Evolutionary conservation across 2,113 vertebrate species (phyloP), one percentile per base, ranked within the genome.

Genomic region (Dermatemys mawii): DNA sequence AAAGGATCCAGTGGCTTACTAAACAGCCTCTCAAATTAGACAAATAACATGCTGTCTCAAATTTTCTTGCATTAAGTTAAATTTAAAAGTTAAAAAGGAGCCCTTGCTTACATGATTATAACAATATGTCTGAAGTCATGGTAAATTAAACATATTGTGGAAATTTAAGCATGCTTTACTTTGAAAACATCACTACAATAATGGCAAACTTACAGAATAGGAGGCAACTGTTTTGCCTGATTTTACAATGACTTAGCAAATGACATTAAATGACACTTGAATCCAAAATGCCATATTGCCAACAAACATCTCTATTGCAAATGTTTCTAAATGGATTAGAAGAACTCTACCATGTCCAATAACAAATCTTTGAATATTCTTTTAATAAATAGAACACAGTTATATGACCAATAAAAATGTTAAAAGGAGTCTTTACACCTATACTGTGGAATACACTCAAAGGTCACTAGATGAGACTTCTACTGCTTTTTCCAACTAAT

Each of bases 281-380:
- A 88, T 91, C 80, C 93, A 87, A 95, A 84, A 94, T 86, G 84
- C 81, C 91, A 90, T 93, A 95, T 85, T 89, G 90, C 87, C 93
- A 84, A 13, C 53, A 94, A 96, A 96, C 63, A 94, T 89, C 93
- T 89, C 90, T 79, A 53, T 48, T 85, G 90, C 46, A 78, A 96
- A 86, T 86, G 44, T 87, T 93, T 95, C 92, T 82, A 90, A 95
- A 93, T 53, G 76, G 86, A 95, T 78, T 88, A 95, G 85, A 73
- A 95, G 95, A 95, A 94, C 90, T 49, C 81, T 84, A 8, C 82
- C 54, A 92, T 91, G 94, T 94, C 76, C 95, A 95, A 82, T 79
- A 78, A 86, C 92, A 92, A 94, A 91, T 90, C 93, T 94, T 95
- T 94, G 87, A 54, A 86, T 95, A 88, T 96, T 94, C 95, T 93